Percentiles rank a stretch among this genome's conserved stretches.
These are phyloP conservation scores for Numenius phaeopus DNA, from an alignment of 2,797 vertebrate species.

Conservation along the genomic window DNA sequence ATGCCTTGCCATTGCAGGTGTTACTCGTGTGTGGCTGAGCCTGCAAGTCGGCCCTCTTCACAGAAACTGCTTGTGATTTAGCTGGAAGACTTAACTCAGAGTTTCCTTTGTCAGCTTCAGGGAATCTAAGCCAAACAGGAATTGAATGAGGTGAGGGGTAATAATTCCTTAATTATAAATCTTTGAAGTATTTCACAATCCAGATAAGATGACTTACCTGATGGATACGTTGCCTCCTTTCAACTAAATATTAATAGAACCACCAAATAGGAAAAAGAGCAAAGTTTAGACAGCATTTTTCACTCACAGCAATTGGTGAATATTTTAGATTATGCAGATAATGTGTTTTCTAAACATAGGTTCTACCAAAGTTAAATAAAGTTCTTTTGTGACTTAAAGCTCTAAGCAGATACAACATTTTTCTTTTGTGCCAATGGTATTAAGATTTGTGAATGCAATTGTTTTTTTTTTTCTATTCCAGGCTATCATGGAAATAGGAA, in stretches of 20 bases:
- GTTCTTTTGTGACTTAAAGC: neutral
- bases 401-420: neutral
- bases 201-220: neutral
- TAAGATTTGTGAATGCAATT: neutral
- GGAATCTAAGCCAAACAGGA: neutral
- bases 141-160: neutral
- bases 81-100: neutral
- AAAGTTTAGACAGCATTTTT: neutral
- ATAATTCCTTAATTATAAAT: neutral
- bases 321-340: neutral
- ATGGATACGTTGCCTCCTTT: neutral
- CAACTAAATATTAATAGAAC: neutral
- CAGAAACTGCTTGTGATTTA: neutral
- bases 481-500: neutral
- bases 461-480: neutral
- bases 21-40: rapidly evolving
- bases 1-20: neutral
- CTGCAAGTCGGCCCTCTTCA: neutral
- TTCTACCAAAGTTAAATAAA: neutral
- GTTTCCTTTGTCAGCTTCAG: neutral
- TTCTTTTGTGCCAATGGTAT: neutral
- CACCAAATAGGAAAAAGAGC: neutral
- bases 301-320: neutral
- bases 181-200: neutral
- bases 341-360: neutral